Evolutionary conservation across 1,140 invertebrate genomes (phyloP), one percentile per base, ranked within the genome.

Genomic region (Papilio aristodemus): DNA sequence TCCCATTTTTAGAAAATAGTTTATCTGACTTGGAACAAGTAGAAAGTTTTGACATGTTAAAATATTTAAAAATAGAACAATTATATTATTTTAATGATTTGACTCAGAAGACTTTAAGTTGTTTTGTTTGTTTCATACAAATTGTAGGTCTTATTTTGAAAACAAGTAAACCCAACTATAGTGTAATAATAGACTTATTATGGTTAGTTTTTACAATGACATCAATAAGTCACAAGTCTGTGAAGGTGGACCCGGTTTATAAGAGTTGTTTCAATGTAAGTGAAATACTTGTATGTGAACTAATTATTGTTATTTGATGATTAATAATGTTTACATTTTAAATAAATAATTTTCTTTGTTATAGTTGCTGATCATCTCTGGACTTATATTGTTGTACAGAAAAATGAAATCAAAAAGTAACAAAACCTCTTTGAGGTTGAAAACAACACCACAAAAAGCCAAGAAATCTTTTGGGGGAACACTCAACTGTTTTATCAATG

Each of bases 91-190:
- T 79, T 63, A 85, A 83, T 78, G 75, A 81, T 64, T 72, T 81
- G 71, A 83, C 79, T 19, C 87, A 91, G 66, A 82, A 81, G 73
- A 68, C 72, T 46, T 68, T 91, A 43, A 85, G 83, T 37, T 79
- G 84, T 38, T 79, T 87, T 76, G 81, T 84, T 46, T 86, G 84
- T 82, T 74, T 86, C 41, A 74, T 89, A 80, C 88, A 90, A 73
- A 84, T 85, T 69, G 58, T 90, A 70, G 84, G 84, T 77, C 81
- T 84, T 76, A 59, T 89, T 66, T 86, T 75, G 73, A 88, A 85
- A 76, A 78, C 79, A 27, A 85, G 89, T 57, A 84, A 78, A 68
- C 63, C 80, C 57, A 86, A 84, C 27, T 77, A 86, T 79, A 79
- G 79, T 71, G 77, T 87, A 62, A 41, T 79, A 50, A 83, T 83